Conservation (phyloP, 1,140 invertebrate species). For the Drosophila insularis region DNA sequence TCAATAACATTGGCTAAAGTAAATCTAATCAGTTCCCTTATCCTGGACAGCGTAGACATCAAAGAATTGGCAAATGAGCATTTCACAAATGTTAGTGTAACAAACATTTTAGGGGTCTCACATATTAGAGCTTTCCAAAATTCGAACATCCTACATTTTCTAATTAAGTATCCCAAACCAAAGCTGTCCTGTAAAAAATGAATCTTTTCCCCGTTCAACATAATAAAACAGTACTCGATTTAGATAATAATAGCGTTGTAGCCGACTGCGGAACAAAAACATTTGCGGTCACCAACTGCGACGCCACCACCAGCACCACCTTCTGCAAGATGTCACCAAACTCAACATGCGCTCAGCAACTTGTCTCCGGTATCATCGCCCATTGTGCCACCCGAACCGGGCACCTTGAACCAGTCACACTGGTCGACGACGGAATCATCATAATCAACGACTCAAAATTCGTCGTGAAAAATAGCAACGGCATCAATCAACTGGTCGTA, state of each 20-base stretch:
- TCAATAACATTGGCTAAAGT: slow-evolving; percentile 21
- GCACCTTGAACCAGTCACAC: slow-evolving; percentile 14
- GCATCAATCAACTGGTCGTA: background rate
- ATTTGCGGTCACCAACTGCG: too few relatives aligned
- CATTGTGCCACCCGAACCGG: slow-evolving; percentile 13
- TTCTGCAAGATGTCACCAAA: slow-evolving; percentile 17
- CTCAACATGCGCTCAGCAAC: slow-evolving; percentile 22
- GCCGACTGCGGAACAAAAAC: too few relatives aligned
- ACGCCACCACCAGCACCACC: slow-evolving; percentile 13
- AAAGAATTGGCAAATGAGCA: slow-evolving; percentile 24
- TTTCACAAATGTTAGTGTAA: slow-evolving; percentile 22
- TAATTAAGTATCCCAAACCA: slow-evolving; percentile 10
- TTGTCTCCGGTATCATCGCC: slow-evolving; percentile 22
- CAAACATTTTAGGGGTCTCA: background rate
- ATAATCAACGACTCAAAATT: slow-evolving; percentile 18
- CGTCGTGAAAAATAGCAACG: slow-evolving; percentile 13
- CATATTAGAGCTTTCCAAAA: slow-evolving; percentile 17
- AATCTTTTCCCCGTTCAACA: slow-evolving; percentile 22
- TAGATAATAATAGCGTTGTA: too few relatives aligned
- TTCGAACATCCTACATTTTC: slow-evolving; percentile 7
- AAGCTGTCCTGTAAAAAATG: slow-evolving; percentile 16
- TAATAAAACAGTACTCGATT: too few relatives aligned
- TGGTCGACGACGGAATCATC: slow-evolving; percentile 5
- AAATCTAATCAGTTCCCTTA: slow-evolving; percentile 6
- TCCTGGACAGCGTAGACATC: slow-evolving; percentile 5